Evolutionary conservation across 2,797 vertebrate species (phyloP).

Genomic region (Graptemys geographica): DNA sequence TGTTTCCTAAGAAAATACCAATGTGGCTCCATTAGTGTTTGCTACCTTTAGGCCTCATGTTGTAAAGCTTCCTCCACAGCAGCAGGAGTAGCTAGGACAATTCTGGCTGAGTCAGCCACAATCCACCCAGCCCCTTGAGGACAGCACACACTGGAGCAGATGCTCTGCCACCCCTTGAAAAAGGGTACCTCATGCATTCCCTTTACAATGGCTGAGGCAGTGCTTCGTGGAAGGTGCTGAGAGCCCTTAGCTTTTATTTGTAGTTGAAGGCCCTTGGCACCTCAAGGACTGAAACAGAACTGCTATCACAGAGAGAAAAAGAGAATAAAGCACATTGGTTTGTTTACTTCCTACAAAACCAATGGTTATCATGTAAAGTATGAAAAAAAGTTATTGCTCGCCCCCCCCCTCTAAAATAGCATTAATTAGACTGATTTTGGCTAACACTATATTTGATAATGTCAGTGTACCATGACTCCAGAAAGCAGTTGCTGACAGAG

Average conservation of each 20-base stretch:
- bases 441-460: background rate
- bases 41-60: background rate
- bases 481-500: background rate
- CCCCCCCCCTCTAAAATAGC: background rate
- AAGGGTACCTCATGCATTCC: background rate
- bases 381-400: background rate
- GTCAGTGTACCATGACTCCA: slow-evolving; percentile 2
- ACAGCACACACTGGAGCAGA: background rate
- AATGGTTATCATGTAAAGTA: background rate
- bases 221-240: background rate
- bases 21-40: background rate
- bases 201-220: background rate
- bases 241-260: background rate
- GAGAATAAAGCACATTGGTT: background rate
- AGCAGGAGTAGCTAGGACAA: background rate
- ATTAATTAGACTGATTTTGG: background rate
- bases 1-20: background rate
- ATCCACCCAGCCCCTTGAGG: background rate
- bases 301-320: background rate
- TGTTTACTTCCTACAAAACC: slow-evolving; percentile 8
- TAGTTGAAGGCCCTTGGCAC: background rate
- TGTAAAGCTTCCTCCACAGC: background rate
- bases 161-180: background rate
- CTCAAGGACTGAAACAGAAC: background rate
- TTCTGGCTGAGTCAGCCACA: background rate